These are phyloP conservation scores for Chrysogorgia sp. DNA, from an alignment of 92 coral and sea anemone genomes.

Conservation along the genomic window DNA sequence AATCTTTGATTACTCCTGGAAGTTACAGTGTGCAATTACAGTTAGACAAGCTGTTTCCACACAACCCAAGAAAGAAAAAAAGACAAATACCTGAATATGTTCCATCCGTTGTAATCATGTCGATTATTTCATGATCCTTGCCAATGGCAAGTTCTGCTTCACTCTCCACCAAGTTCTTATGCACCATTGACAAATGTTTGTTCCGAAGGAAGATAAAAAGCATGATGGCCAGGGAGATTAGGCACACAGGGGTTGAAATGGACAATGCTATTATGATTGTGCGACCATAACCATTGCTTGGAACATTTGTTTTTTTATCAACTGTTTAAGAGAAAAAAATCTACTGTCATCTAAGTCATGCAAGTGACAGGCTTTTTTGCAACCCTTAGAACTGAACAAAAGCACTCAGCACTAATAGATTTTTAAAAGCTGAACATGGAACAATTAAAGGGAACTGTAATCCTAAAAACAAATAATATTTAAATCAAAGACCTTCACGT, in stretches of 20 bases:
- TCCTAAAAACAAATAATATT: too few species aligned
- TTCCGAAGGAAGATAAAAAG: conserved; percentile 20
- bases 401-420: too few species aligned
- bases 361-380: too few species aligned
- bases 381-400: too few species aligned
- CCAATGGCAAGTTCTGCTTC: conserved; percentile 21
- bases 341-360: background rate
- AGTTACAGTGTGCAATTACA: too few species aligned
- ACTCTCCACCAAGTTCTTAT: conserved; percentile 36
- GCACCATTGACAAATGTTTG: background rate
- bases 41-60: too few species aligned
- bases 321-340: background rate
- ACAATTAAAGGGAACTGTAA: too few species aligned
- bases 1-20: too few species aligned
- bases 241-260: conserved; percentile 43
- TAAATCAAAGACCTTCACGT: too few species aligned
- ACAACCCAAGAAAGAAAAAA: too few species aligned
- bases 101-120: conserved; percentile 7
- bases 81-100: conserved; percentile 46
- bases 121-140: conserved; percentile 30
- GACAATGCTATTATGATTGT: conserved; percentile 33
- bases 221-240: conserved; percentile 14
- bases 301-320: background rate
- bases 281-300: conserved; percentile 20
- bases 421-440: too few species aligned